Evolutionary conservation across 1,140 invertebrate genomes (phyloP).

Genomic region (Tachypleus tridentatus): DNA sequence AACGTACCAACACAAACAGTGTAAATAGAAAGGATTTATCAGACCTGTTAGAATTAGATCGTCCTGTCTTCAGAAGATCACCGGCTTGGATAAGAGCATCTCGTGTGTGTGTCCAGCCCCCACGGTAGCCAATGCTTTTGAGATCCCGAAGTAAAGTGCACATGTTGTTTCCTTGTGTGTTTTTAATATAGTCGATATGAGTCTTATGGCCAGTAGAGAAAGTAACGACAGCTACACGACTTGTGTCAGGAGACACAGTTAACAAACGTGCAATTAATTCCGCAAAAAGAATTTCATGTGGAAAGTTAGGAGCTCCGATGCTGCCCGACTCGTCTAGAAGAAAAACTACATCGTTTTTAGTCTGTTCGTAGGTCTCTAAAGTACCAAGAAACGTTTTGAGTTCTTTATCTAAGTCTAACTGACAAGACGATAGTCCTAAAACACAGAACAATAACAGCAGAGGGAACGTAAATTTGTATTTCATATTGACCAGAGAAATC

Average conservation of each 20-base stretch:
- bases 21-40: background rate
- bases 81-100: background rate
- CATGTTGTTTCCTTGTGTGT: slow-evolving; percentile 11
- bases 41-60: background rate
- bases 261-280: slow-evolving; percentile 6
- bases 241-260: slow-evolving; percentile 4
- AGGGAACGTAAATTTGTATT: no score
- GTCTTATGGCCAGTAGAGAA: slow-evolving; percentile 2
- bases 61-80: slow-evolving; percentile 5
- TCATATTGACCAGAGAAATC: no score
- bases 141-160: slow-evolving; percentile 9
- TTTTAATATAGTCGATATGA: slow-evolving; percentile 7
- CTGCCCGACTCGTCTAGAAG: slow-evolving; percentile 17
- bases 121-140: slow-evolving; percentile 6
- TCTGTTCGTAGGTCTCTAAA: slow-evolving; percentile 5
- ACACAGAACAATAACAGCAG: no score
- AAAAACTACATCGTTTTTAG: slow-evolving; percentile 11
- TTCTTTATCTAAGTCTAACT: background rate
- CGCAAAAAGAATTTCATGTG: slow-evolving; percentile 6
- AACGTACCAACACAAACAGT: background rate
- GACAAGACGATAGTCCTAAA: no score
- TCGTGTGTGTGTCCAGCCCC: background rate
- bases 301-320: slow-evolving; percentile 5
- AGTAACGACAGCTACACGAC: slow-evolving; percentile 8
- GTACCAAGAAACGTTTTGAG: slow-evolving; percentile 2